A percentile compares a stretch with the other conserved stretches of the same genome.
Evolutionary conservation across 2,888 invertebrate species (phyloP).

Genomic region (Diploptera punctata): DNA sequence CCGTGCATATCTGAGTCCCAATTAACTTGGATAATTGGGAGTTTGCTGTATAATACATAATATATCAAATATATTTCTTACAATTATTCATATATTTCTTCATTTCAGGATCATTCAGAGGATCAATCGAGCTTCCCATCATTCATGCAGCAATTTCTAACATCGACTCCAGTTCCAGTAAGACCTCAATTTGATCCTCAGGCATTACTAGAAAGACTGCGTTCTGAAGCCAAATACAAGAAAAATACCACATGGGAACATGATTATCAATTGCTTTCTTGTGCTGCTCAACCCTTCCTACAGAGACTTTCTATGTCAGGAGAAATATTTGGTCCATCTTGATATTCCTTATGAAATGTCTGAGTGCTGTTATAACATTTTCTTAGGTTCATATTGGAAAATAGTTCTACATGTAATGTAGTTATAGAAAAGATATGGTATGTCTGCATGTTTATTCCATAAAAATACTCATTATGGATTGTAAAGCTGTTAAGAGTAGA

Average conservation of each 20-base stretch:
- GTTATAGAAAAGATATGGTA: no score
- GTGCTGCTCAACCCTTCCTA: slow-evolving; percentile 81
- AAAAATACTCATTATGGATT: no score
- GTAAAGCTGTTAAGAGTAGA: no score
- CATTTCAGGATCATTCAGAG: not conserved
- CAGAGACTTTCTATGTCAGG: slow-evolving; percentile 80
- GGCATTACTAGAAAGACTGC: slow-evolving; percentile 71
- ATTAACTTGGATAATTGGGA: no score
- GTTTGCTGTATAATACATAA: no score
- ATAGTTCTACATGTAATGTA: no score
- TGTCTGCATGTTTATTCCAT: no score
- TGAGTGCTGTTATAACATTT: no score
- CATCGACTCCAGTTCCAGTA: slow-evolving; percentile 40
- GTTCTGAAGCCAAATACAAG: slow-evolving; percentile 65
- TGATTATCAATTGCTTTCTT: slow-evolving; percentile 74
- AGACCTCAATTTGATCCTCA: slow-evolving; percentile 73
- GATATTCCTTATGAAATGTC: no score
- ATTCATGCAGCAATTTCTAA: slow-evolving; percentile 31
- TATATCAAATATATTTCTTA: no score
- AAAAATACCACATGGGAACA: slow-evolving; percentile 65
- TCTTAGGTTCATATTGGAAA: no score
- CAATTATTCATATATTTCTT: not conserved
- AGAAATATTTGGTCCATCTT: slow-evolving; percentile 69
- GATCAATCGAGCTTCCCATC: slow-evolving; percentile 50
- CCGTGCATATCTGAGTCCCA: no score